Evolutionary conservation across 2,888 invertebrate genomes (phyloP).

Genomic region (Dromius quadrimaculatus): DNA sequence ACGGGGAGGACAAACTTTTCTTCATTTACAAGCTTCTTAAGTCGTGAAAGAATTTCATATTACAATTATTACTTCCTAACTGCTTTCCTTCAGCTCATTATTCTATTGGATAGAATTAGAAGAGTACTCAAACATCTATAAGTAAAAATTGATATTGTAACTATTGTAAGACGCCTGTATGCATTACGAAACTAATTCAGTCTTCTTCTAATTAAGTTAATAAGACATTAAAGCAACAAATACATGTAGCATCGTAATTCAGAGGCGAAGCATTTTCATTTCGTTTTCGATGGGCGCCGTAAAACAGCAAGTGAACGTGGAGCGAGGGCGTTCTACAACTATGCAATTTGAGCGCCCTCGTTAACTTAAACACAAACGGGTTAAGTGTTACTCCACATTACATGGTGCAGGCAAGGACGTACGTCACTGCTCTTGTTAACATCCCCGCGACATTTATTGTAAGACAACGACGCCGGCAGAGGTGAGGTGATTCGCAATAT

Average conservation of each 20-base stretch:
- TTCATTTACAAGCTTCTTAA: conserved; percentile 8
- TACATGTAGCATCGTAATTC: conserved; percentile 16
- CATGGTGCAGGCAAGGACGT: conserved; percentile 14
- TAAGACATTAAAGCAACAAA: background rate
- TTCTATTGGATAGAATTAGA: background rate
- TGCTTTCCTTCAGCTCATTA: too few relatives aligned
- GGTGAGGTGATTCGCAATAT: conserved; percentile 55
- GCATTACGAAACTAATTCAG: too few relatives aligned
- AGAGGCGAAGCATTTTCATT: conserved; percentile 27
- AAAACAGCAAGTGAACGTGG: conserved; percentile 12
- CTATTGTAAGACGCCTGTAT: too few relatives aligned
- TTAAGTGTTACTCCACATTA: conserved; percentile 23
- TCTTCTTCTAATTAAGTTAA: too few relatives aligned
- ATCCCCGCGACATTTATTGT: conserved; percentile 56
- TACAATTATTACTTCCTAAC: conserved; percentile 17
- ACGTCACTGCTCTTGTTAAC: conserved; percentile 54
- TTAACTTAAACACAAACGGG: conserved; percentile 31
- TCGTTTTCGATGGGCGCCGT: conserved; percentile 24
- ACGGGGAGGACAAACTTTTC: background rate
- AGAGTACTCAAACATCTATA: too few relatives aligned
- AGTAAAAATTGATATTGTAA: too few relatives aligned
- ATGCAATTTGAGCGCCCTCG: conserved; percentile 31
- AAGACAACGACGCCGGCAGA: conserved; percentile 52
- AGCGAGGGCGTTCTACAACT: conserved; percentile 5
- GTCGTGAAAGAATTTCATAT: conserved; percentile 7